Base-by-base conservation (phyloP, 2,888 invertebrate species). In the Stenolophus ochropezus region DNA sequence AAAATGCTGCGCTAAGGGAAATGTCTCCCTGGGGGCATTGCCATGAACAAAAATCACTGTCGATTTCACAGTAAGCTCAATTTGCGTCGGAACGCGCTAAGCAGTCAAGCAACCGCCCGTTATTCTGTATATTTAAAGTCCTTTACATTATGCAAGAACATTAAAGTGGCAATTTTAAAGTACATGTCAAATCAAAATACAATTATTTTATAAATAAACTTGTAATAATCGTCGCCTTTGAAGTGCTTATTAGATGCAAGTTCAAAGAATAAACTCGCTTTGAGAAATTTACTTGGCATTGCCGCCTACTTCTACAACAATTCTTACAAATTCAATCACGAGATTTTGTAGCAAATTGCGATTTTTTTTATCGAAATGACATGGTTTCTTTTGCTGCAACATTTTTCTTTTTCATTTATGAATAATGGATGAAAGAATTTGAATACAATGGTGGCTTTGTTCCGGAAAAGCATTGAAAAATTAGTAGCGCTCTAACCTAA, bases 401-500 rank as follows among this genome's bases (percentile, higher is more conserved):
- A 73, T 73, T 73, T 73, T 73, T 73, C 65, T 69, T 33, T 69
- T 33, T 33, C 65, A 14, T 69, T 33, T 69, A 69, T 69, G 65
- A 69, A 69, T 69, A 69, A 69, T 69, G 65, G 65, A 69, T 69
- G 65, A 69, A 69, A 69, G 27, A 33, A 69, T 69, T 69, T 69
- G 65, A 69, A 69, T 69, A 69, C 65, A 69, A 69, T 69, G 65
- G 25, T 18, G 65, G 65, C 33, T 69, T 69, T 69, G 65, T 69
- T 42, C 65, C 65, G 65, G 65, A 69, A 69, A 69, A 69, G 65
- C 65, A 69, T 69, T 69, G 65, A 69, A 69, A 61, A 69, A 69
- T 69, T 69, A 69, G 65, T 69, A 33, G 65, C 18, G 33, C 27
- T 18, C 33, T 56, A 56, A 18, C 56, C 4, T 20, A 56, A 56